Conservation (phyloP, 2,113 vertebrate species). For the Xerus inauris region DNA sequence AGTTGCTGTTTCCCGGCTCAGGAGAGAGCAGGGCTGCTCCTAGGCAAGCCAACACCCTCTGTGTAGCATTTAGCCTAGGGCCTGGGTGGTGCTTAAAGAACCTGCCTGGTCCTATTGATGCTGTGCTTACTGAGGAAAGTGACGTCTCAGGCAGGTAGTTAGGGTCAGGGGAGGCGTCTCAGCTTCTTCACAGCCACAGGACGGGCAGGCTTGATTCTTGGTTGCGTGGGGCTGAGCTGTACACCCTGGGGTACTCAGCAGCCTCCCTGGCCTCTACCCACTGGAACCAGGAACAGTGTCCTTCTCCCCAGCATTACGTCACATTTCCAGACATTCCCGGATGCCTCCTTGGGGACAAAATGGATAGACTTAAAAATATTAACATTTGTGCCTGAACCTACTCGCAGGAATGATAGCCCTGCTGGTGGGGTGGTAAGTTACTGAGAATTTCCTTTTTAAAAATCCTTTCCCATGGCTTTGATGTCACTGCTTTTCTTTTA, state of each 20-base stretch:
- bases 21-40: background rate
- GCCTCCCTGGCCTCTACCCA: background rate
- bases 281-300: background rate
- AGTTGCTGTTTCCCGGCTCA: background rate
- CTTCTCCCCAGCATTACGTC: background rate
- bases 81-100: background rate
- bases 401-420: background rate
- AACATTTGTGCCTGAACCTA: background rate
- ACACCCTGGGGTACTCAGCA: background rate
- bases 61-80: accelerated
- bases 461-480: background rate
- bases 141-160: background rate
- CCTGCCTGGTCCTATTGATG: background rate
- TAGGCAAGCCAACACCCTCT: background rate
- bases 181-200: background rate
- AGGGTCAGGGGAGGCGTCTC: background rate
- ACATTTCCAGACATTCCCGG: background rate
- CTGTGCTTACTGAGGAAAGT: background rate
- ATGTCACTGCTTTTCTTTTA: background rate
- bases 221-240: background rate
- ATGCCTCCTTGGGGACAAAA: background rate
- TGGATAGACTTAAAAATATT: background rate
- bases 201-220: background rate
- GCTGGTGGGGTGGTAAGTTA: background rate
- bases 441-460: too few species aligned